phyloP scores from a whole-genome alignment of 53 echinoderm and acorn worm genomes.

The Patiria pectinifera region DNA sequence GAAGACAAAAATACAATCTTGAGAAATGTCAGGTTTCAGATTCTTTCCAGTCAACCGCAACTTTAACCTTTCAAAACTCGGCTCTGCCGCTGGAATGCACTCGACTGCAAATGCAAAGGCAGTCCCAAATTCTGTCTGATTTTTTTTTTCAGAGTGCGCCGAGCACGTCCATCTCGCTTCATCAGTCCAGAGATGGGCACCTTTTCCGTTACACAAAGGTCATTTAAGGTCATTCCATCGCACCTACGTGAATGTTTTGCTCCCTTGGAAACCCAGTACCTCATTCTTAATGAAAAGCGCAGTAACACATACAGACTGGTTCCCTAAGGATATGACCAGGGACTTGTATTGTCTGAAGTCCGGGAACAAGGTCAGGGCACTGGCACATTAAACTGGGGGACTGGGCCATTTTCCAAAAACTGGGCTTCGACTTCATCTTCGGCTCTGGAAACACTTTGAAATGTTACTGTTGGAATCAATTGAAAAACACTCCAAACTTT shows the following conservation, averaged over 20 bases:
- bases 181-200: constrained; percentile 1
- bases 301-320: constrained; percentile 6
- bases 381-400: not conserved
- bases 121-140: not conserved
- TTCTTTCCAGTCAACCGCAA: not conserved
- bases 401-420: not conserved
- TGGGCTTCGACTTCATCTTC: too few species aligned
- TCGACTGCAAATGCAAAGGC: not conserved
- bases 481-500: not conserved
- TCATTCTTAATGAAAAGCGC: not conserved
- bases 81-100: not conserved
- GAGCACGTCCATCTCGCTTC: not conserved
- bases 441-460: too few species aligned
- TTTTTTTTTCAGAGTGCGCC: not conserved
- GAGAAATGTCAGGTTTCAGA: not conserved
- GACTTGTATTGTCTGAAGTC: constrained; percentile 20
- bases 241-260: not conserved
- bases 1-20: not conserved
- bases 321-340: not conserved
- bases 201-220: constrained; percentile 21
- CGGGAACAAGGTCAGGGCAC: constrained; percentile 33
- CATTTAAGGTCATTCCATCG: constrained; percentile 17
- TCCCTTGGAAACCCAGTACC: not conserved
- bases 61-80: constrained; percentile 12
- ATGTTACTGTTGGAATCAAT: not conserved